Conservation (phyloP, 2,888 invertebrate genomes). For the Tribolium freemani region DNA sequence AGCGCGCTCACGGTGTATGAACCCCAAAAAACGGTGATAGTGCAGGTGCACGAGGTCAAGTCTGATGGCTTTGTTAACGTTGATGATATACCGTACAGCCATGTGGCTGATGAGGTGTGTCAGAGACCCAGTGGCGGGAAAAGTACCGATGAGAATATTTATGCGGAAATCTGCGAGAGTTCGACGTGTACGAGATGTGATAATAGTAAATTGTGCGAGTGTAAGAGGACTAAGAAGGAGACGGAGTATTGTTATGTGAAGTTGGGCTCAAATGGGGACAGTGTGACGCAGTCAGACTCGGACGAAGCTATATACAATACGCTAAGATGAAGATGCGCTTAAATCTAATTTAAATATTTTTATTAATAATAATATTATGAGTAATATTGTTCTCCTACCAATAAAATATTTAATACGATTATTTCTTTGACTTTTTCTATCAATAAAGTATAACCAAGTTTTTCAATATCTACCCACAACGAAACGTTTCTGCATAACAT, state of each 20-base stretch:
- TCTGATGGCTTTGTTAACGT: constrained; percentile 72
- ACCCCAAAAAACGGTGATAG: constrained; percentile 54
- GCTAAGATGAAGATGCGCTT: constrained; percentile 56
- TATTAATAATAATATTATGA: constrained; percentile 26
- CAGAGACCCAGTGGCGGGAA: constrained; percentile 47
- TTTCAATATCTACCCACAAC: no score
- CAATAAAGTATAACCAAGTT: no score
- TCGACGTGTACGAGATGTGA: constrained; percentile 50
- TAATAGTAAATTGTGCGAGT: constrained; percentile 55
- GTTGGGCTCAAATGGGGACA: constrained; percentile 65
- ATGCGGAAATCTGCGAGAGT: constrained; percentile 76
- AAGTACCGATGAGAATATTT: constrained; percentile 75
- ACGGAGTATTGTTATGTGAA: constrained; percentile 64
- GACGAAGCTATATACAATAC: constrained; percentile 68
- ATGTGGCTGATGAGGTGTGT: constrained; percentile 77
- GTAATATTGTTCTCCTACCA: constrained; percentile 38
- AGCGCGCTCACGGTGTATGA: constrained; percentile 7
- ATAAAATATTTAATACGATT: constrained; percentile 36
- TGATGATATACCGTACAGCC: constrained; percentile 79
- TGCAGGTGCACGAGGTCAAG: constrained; percentile 71
- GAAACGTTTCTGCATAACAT: no score
- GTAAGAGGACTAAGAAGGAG: constrained; percentile 56
- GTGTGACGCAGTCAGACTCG: constrained; percentile 65
- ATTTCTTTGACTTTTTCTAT: background rate
- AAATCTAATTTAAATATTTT: constrained; percentile 33